phyloP scores from a whole-genome alignment of 2,888 invertebrate species.

The Lasius fuliginosus region DNA sequence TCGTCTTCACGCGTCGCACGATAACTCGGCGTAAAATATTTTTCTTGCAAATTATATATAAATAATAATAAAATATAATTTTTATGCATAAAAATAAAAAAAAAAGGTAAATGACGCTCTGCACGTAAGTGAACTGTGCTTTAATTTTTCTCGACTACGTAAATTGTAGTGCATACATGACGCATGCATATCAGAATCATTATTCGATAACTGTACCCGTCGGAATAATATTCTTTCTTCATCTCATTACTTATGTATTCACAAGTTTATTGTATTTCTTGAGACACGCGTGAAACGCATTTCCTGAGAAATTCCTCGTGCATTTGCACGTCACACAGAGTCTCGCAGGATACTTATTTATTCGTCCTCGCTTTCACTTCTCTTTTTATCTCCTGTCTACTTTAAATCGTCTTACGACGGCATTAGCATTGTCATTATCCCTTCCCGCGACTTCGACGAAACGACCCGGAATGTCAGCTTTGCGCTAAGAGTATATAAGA shows the following conservation, averaged over 20 bases:
- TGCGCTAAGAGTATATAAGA: not conserved
- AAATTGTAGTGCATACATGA: constrained; percentile 15
- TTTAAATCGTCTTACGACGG: constrained; percentile 27
- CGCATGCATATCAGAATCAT: not conserved
- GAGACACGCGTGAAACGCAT: not conserved
- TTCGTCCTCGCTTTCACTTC: not conserved
- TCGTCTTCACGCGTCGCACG: not conserved
- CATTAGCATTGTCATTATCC: constrained; percentile 54
- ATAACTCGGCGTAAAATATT: not conserved
- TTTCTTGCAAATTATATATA: not conserved
- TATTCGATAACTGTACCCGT: not conserved
- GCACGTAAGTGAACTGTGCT: not conserved
- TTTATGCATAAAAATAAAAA: not conserved
- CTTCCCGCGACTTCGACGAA: constrained; percentile 15
- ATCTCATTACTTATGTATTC: constrained; percentile 22
- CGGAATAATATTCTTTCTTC: not conserved
- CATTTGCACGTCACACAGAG: not conserved
- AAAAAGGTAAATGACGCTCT: not conserved
- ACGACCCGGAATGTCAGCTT: constrained; percentile 54
- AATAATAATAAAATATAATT: not conserved
- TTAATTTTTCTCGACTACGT: not conserved
- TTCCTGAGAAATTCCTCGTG: not conserved
- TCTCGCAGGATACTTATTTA: not conserved
- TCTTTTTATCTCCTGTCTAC: not conserved
- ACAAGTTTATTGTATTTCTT: constrained; percentile 21